Evolutionary conservation across 1,140 invertebrate genomes (phyloP), one percentile per base, ranked within the genome.

Genomic region (Globodera rostochiensis): DNA sequence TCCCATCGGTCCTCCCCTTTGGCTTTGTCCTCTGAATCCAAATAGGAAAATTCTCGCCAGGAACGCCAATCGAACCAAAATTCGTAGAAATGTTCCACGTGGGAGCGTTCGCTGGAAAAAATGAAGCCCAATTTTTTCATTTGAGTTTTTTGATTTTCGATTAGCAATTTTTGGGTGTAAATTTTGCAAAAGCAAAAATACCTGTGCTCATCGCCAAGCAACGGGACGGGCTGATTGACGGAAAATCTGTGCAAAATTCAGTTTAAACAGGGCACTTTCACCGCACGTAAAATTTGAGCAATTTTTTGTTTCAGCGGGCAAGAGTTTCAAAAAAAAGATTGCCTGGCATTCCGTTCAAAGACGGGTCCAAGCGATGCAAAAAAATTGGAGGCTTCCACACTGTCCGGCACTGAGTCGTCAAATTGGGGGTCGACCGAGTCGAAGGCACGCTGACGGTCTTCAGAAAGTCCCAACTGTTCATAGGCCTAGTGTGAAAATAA

Each of bases 21-120:
- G 89, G 98, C 96, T 90, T 98, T 98, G 85, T 98, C 96, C 90
- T 98, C 97, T 91, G 98, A 96, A 91, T 99, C 97, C 79, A 98
- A 91, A 90, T 99, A 99, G n/a, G 96, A 98, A 92, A 94, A 99
- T 88, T 99, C 97, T 84, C 97, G 92, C 97, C 97, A 99, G 0
- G 97, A 98, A 85, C 98, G 95, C 91, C 98, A 99, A 84, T 96
- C 93, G 90, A 98, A 98, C 92, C 92, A 93, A 86, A 92, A 93
- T 46, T 89, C 85, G 85, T 93, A 93, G 86, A 93, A 93, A 49
- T 90, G 84, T 82, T 93, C 90, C 6, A 93, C 92, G 73, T 91
- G 89, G 57, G 92, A 90, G 84, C 90, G 90, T 50, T 87, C 82
- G 6, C 91, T 89, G 3, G 25, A 78, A 78, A 77, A 57, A 15